phyloP scores from a whole-genome alignment of 2,113 vertebrate species.

The Numida meleagris region DNA sequence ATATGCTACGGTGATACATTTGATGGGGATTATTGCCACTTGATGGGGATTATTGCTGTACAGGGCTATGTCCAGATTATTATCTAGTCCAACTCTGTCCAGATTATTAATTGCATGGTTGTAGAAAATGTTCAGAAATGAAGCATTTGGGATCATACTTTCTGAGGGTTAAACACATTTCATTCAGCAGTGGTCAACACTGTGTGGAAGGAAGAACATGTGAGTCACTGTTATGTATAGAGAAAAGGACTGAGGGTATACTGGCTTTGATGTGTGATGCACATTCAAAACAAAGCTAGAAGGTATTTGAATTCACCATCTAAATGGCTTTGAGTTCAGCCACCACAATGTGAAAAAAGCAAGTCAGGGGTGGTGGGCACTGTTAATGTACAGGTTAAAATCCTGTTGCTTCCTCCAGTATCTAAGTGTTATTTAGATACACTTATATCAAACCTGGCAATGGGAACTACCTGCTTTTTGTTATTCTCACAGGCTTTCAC shows the following conservation, averaged over 20 bases:
- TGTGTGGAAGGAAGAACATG: background rate
- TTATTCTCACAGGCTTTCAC: background rate
- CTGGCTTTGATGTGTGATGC: background rate
- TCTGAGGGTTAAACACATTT: background rate
- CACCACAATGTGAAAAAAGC: background rate
- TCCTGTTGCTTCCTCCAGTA: background rate
- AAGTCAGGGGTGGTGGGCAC: rapidly evolving
- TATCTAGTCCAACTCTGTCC: background rate
- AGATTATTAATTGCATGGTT: background rate
- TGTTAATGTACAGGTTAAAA: background rate
- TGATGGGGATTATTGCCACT: too few relatives aligned
- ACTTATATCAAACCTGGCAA: background rate
- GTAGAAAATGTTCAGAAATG: background rate
- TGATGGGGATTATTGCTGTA: background rate
- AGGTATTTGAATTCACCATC: background rate
- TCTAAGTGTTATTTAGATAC: background rate
- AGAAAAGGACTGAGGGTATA: background rate
- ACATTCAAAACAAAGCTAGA: background rate
- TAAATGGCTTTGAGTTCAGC: background rate
- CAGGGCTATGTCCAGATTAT: background rate
- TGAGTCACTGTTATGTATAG: background rate
- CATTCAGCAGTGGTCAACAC: background rate
- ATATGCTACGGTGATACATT: background rate
- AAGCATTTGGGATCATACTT: background rate
- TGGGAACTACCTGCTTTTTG: rapidly evolving